Evolutionary conservation across 2,113 vertebrate genomes (phyloP).

Genomic region (Tricholaema leucomelas): DNA sequence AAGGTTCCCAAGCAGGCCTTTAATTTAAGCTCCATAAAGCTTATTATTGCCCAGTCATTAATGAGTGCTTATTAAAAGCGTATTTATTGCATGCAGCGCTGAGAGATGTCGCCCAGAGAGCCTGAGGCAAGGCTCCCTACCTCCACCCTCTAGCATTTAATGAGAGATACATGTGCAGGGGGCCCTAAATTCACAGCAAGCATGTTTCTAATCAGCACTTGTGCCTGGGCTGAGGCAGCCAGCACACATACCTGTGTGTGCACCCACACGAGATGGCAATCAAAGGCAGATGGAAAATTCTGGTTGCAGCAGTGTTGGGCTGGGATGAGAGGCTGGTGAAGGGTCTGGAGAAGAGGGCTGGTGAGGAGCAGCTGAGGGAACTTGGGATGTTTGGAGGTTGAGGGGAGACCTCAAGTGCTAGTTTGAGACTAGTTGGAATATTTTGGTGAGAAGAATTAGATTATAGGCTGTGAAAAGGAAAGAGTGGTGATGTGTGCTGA

Average conservation of each 20-base stretch:
- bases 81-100: not conserved
- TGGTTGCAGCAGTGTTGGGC: not conserved
- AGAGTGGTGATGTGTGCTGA: too few relatives aligned
- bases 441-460: too few relatives aligned
- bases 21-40: constrained; percentile 68
- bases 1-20: constrained; percentile 53
- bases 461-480: too few relatives aligned
- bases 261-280: not conserved
- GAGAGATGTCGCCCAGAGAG: constrained; percentile 16
- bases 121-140: not conserved
- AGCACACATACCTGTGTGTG: not conserved
- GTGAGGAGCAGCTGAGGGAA: too few relatives aligned
- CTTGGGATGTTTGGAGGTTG: too few relatives aligned
- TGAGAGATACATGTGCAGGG: not conserved
- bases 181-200: not conserved
- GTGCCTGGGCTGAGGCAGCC: not conserved
- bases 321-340: not conserved
- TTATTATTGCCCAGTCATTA: constrained; percentile 62
- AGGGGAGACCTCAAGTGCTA: too few relatives aligned
- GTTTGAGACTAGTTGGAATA: too few relatives aligned
- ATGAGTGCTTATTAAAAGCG: constrained; percentile 64
- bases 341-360: too few relatives aligned
- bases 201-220: not conserved
- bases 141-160: not conserved
- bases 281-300: not conserved